A percentile compares a stretch with the other conserved stretches of the same genome.
Conservation (phyloP, 2,113 vertebrate species). For the Uria lomvia region DNA sequence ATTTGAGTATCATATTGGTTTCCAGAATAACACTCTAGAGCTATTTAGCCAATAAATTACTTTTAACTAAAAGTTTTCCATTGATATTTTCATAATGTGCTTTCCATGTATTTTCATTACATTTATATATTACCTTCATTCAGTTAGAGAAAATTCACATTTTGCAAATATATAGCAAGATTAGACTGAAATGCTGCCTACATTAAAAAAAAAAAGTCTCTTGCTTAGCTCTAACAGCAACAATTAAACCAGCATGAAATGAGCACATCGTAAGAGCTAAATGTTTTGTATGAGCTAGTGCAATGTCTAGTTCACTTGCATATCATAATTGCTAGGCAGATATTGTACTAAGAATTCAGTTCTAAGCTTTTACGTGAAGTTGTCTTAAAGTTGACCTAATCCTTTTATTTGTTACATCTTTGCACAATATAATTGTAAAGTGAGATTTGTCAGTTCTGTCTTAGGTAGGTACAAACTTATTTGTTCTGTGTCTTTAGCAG, state of each 20-base stretch:
- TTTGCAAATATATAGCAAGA: neutral
- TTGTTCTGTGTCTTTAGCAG: neutral
- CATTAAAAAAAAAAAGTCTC: neutral
- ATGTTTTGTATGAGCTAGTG: neutral
- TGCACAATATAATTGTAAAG: neutral
- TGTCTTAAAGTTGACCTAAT: neutral
- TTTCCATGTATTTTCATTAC: neutral
- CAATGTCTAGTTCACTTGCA: neutral
- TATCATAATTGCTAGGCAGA: neutral
- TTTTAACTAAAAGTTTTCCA: neutral
- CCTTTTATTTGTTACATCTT: neutral
- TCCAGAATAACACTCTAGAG: neutral
- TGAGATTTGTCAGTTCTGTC: neutral
- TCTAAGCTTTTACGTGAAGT: neutral
- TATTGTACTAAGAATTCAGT: neutral
- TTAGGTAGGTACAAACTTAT: neutral
- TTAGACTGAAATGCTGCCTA: neutral
- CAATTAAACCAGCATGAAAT: neutral
- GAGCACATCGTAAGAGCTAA: neutral
- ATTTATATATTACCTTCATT: neutral
- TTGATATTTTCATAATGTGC: neutral
- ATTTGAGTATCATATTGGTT: neutral
- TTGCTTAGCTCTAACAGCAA: neutral
- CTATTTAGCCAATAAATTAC: constrained; percentile 7
- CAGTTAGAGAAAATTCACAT: neutral